Evolutionary conservation across 1,140 invertebrate species (phyloP), one percentile per base, ranked within the genome.

Genomic region (Panonychus citri): DNA sequence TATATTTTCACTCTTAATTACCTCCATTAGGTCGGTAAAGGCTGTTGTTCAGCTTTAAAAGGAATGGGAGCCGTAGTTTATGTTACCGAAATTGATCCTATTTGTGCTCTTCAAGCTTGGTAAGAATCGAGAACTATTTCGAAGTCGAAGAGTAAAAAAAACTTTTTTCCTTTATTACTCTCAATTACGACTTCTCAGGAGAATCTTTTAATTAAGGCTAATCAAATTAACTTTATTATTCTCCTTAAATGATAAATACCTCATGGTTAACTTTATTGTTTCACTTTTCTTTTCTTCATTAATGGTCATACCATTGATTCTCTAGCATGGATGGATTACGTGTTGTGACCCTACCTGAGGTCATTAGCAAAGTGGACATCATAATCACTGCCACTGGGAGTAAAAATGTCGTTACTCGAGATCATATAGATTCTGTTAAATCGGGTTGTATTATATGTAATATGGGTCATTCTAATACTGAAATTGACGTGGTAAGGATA

Each of bases 381-480:
- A 81, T 94, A 28, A 84, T 95, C 59, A 94, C 90, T 15, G 90
- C 89, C 46, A 93, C 90, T 8, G 71, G 71, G 37, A 95, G 94
- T 69, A 96, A 95, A 72, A 90, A 91, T 66, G 88, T 95, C 19
- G 86, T 96, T 27, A 87, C 83, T 8, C 75, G 89, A 15, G 85
- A 90, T 62, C 85, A 93, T 66, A 88, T 95, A 84, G 89, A 95
- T 71, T 81, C 88, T 64, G 86, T 95, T 83, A 93, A 93, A 73
- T 91, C 85, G 66, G 89, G 89, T 50, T 91, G 88, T 68, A 85
- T 95, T 56, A 79, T 96, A 0, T 94, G 89, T 71, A 95, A 95
- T 72, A 96, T 96, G 88, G 90, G 90, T 0, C 90, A 95, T 72
- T 93, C 87, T 53, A 95, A 96, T 71, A 95, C 88, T 19, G 91